Evolutionary conservation across 2,888 invertebrate species (phyloP).

Genomic region (Erynnis tages): DNA sequence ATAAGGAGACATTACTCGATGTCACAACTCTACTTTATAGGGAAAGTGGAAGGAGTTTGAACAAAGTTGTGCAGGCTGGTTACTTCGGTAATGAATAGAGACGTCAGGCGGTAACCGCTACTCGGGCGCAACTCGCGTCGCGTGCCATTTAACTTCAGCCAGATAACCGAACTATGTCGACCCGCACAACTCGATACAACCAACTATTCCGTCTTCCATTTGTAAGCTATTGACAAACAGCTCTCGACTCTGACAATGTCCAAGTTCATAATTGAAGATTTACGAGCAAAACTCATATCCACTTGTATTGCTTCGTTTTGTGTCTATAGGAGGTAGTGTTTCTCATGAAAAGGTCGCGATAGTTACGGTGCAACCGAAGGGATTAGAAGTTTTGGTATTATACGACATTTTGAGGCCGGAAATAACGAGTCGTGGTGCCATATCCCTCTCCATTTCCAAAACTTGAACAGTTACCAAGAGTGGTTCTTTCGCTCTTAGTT

Average conservation of each 20-base stretch:
- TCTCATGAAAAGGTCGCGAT: conserved; percentile 10
- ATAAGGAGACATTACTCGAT: conserved; percentile 79
- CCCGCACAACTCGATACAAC: conserved; percentile 46
- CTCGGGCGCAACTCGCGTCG: conserved; percentile 58
- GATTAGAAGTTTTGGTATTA: conserved; percentile 24
- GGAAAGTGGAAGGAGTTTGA: conserved; percentile 69
- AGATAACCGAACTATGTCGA: conserved; percentile 54
- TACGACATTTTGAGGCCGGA: conserved; percentile 15
- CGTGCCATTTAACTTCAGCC: conserved; percentile 61
- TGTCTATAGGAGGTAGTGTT: background rate
- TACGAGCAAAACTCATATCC: conserved; percentile 7
- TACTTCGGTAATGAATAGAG: conserved; percentile 77
- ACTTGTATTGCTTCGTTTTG: conserved; percentile 9
- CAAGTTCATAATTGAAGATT: no score
- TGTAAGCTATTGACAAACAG: conserved; percentile 31
- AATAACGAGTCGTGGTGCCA: conserved; percentile 13
- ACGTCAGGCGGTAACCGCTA: conserved; percentile 68
- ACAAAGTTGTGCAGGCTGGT: conserved; percentile 71
- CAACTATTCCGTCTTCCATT: conserved; percentile 38
- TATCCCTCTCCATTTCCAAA: conserved; percentile 14
- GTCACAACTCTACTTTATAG: conserved; percentile 79
- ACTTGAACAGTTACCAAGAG: conserved; percentile 28
- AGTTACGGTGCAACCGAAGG: conserved; percentile 9
- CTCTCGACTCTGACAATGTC: conserved; percentile 1
- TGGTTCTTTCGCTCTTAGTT: no score